These are phyloP conservation scores for Octodonta nipae DNA, from an alignment of 2,888 invertebrate species.

Conservation along the genomic window DNA sequence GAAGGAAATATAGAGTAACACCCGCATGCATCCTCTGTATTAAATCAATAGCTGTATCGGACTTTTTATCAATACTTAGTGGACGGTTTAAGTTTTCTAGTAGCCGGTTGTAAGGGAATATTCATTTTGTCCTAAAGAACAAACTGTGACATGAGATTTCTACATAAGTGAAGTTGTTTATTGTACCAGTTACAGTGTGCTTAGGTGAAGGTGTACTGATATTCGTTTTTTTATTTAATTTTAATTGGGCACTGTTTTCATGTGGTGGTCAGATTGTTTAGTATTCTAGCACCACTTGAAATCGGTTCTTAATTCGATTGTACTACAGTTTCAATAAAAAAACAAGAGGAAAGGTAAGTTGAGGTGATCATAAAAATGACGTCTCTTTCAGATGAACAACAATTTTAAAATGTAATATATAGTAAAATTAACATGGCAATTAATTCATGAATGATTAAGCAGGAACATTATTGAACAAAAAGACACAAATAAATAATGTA, in stretches of 20 bases:
- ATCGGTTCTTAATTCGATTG: constrained; percentile 36
- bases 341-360: too few species aligned
- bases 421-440: too few species aligned
- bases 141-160: constrained; percentile 33
- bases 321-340: too few species aligned
- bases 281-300: constrained; percentile 61
- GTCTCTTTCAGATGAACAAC: too few species aligned
- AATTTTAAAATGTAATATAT: too few species aligned
- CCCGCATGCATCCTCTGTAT: constrained; percentile 7
- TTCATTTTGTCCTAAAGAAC: constrained; percentile 35
- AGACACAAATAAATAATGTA: too few species aligned
- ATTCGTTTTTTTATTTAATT: constrained; percentile 8
- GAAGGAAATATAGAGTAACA: constrained; percentile 30
- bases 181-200: constrained; percentile 11
- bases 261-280: constrained; percentile 47
- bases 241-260: constrained; percentile 49
- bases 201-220: constrained; percentile 9
- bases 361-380: too few species aligned
- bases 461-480: too few species aligned
- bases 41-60: constrained; percentile 2
- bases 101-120: constrained; percentile 33
- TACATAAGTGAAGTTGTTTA: constrained; percentile 31
- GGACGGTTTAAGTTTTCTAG: constrained; percentile 14
- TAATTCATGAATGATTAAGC: too few species aligned
- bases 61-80: constrained; percentile 5